Conservation (phyloP, 2,797 vertebrate genomes). For the Pygocentrus nattereri region DNA sequence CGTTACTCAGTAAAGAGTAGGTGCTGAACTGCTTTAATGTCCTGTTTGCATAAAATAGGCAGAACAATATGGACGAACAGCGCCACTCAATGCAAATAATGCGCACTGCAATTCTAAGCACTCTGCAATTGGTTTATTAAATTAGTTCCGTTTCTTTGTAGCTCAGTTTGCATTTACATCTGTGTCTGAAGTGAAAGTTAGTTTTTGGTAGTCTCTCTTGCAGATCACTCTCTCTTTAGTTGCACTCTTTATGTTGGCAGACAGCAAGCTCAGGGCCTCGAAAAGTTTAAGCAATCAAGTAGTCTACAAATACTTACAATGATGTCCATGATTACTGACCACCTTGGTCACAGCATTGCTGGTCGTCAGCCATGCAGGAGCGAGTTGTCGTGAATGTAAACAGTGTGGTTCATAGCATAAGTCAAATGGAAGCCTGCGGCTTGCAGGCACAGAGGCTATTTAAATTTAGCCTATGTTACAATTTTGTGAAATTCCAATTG, state of each 20-base stretch:
- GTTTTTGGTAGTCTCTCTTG: background rate
- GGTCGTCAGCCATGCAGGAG: background rate
- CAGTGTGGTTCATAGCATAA: conserved; percentile 15
- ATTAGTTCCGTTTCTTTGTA: background rate
- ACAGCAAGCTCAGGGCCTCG: background rate
- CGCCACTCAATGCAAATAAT: conserved; percentile 21
- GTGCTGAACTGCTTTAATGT: background rate
- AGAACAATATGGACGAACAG: conserved; percentile 22
- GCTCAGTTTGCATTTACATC: background rate
- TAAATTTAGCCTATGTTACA: conserved; percentile 58
- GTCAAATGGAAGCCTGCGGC: conserved; percentile 47
- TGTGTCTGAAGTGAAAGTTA: background rate
- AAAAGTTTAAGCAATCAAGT: background rate
- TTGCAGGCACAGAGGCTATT: conserved; percentile 51
- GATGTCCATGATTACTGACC: background rate
- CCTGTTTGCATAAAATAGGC: background rate
- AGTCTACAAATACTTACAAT: background rate
- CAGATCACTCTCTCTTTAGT: background rate
- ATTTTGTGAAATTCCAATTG: conserved; percentile 60
- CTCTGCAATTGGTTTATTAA: background rate
- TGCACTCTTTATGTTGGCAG: background rate
- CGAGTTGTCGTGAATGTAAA: conserved; percentile 17
- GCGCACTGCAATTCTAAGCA: background rate
- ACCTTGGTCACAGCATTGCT: background rate
- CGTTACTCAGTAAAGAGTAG: background rate